Base-by-base conservation (phyloP, 2,113 vertebrate species). In the Boleophthalmus pectinirostris region DNA sequence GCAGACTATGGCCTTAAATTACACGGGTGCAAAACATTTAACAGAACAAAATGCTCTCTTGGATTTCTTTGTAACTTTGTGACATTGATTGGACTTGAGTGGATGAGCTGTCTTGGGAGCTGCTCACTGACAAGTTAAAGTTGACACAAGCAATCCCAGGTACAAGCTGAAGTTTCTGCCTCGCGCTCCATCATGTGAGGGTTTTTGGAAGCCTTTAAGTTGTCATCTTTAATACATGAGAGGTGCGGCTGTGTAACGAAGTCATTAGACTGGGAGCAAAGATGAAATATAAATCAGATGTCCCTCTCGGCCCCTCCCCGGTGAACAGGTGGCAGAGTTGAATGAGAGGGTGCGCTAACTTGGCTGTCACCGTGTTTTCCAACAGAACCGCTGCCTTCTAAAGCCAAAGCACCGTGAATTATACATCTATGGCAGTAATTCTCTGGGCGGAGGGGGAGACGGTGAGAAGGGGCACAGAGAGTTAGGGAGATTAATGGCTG, bases 341-440 rank as follows among this genome's bases (percentile, higher is more conserved):
- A 92, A 91, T 87, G 88, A 90, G 89, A 89, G 90, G 85, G 86
- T 83, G 84, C 79, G 79, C 89, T 91, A 90, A 92, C 92, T 93
- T 93, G 92, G 92, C 92, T 90, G 91, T 91, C 90, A 91, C 77
- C 58, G 80, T 90, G 90, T 92, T 93, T 93, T 93, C 88, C 88
- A 86, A 91, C 88, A 90, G 90, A 91, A 92, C 87, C 81, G 80
- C 88, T 90, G 89, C 85, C 90, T 91, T 92, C 90, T 91, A 90
- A 92, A 92, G 91, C 92, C 88, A 91, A 89, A 90, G 82, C 81
- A 65, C 86, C 73, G 90, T 93, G 92, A 93, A 93, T 93, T 92
- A 93, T 93, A 93, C 92, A 93, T 93, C 91, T 92, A 92, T 93
- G 89, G 88, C 90, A 87, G 87, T 91, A 88, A 92, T 91, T 91